Conservation (phyloP, 2,113 vertebrate genomes). For the Vidua chalybeata region DNA sequence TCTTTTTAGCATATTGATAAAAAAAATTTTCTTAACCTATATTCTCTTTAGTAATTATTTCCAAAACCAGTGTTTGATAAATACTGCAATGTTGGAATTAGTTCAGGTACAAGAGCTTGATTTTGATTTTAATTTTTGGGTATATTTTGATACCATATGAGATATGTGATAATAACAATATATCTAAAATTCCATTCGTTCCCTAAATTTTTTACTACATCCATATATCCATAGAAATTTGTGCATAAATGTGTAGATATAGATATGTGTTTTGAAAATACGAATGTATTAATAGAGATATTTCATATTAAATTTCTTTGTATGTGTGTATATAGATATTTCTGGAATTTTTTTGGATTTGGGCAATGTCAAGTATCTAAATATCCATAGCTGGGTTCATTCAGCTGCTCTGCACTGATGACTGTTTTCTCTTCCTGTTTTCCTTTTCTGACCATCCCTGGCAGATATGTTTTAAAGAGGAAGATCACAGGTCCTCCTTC, state of each 20-base stretch:
- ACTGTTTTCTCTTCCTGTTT: constrained; percentile 34
- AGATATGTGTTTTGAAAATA: neutral
- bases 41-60: constrained; percentile 16
- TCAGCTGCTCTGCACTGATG: neutral
- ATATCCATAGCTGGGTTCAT: neutral
- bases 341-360: accelerated
- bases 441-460: neutral
- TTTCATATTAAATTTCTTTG: neutral
- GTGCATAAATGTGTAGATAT: neutral
- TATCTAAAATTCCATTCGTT: neutral
- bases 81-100: neutral
- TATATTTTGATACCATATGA: neutral
- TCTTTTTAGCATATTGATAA: constrained; percentile 8
- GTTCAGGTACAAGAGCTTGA: neutral
- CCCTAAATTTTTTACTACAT: neutral
- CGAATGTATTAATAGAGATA: neutral
- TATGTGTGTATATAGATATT: neutral
- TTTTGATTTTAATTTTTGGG: neutral
- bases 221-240: accelerated
- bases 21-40: neutral
- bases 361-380: neutral
- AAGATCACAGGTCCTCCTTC: neutral
- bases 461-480: neutral
- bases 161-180: neutral
- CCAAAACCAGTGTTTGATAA: constrained; percentile 10